Evolutionary conservation across 2,113 vertebrate genomes (phyloP).

Genomic region (Hiodon tergisus): DNA sequence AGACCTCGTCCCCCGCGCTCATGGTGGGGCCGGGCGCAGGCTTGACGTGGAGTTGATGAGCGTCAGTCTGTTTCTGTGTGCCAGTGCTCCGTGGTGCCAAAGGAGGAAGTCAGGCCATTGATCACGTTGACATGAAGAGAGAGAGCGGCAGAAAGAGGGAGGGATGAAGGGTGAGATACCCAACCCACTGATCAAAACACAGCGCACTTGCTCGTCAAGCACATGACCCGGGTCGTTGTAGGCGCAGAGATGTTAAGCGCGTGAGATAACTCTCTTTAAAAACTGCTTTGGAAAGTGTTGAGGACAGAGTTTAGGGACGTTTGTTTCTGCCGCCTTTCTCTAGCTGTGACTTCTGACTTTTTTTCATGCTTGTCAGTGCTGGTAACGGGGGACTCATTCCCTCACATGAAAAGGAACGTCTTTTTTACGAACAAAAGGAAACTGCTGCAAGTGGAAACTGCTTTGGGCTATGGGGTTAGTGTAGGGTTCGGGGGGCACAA

Average conservation of each 20-base stretch:
- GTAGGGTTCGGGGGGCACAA: neutral
- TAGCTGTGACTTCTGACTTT: neutral
- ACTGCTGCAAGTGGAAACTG: neutral
- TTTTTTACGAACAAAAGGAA: conserved; percentile 8
- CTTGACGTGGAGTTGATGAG: conserved; percentile 4
- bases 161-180: conserved; percentile 6
- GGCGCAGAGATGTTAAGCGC: neutral
- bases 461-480: neutral
- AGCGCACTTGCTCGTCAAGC: conserved; percentile 24
- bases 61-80: conserved; percentile 11
- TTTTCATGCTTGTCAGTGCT: neutral
- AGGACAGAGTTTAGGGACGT: no score
- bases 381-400: neutral
- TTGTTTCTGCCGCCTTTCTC: no score
- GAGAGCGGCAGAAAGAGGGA: conserved; percentile 3
- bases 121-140: conserved; percentile 4
- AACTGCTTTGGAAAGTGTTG: neutral
- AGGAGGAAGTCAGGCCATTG: conserved; percentile 29
- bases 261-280: neutral
- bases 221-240: conserved; percentile 20
- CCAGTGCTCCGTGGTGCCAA: conserved; percentile 1
- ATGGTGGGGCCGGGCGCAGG: conserved; percentile 52
- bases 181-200: conserved; percentile 23
- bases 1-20: conserved; percentile 75
- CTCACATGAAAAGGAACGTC: neutral